Evolutionary conservation across 2,888 invertebrate species (phyloP), one percentile per base, ranked within the genome.

Genomic region (Augiades crinisus): DNA sequence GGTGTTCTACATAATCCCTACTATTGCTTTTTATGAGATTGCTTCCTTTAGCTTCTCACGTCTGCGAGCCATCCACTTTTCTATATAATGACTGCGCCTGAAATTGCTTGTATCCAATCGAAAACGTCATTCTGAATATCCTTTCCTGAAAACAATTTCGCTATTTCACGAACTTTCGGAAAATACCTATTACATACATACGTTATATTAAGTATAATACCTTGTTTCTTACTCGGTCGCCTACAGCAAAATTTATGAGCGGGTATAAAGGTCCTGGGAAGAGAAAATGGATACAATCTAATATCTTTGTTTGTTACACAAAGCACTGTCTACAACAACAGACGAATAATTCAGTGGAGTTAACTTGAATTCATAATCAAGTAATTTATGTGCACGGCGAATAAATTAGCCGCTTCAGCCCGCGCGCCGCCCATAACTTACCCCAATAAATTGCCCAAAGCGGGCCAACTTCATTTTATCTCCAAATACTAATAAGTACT

Each of bases 331-430:
- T 78, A 79, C 78, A 82, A 84, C 83, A 86, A 84, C 84, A 85
- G 79, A 83, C 82, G 86, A 84, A 86, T 85, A 87, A 80, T 80
- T 80, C 82, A 81, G 81, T 83, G 80, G 75, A 87, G 83, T 84
- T 82, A 83, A 85, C 81, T 86, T 81, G 86, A 86, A 89, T 88
- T 89, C 89, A 89, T 89, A 89, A 89, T 89, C 87, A 87, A 88
- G 87, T 89, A 88, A 89, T 89, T 89, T 88, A 89, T 89, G 89
- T 89, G 89, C 86, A 88, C 87, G 88, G 86, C 84, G 89, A 86
- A 89, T 89, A 89, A 89, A 88, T 89, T 89, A 87, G 87, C 82
- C 81, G 81, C 82, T 73, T 78, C 75, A 81, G 82, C 79, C 85
- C 80, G 84, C 84, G 84, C 83, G 81, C 85, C 82, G 79, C 78